Evolutionary conservation across 2,113 vertebrate genomes (phyloP), one percentile per base, ranked within the genome.

Genomic region (Psittacus erithacus): DNA sequence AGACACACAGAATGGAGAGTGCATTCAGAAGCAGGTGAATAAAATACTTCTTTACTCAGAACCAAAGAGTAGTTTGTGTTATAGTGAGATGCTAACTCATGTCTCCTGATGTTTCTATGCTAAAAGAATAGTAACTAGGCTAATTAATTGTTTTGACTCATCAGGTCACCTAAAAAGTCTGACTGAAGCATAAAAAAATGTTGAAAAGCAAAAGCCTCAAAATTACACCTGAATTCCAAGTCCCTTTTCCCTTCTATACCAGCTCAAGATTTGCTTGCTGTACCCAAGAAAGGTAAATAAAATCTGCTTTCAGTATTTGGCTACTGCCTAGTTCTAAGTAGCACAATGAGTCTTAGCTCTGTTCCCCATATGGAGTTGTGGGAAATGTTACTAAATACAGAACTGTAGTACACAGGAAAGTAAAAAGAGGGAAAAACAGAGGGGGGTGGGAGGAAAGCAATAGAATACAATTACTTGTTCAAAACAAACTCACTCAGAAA

Each of bases 381-480:
- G 49, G n/a, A 88, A 77, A 86, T 35, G 27, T 41, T 80, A 52
- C 59, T 73, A 88, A 77, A 47, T 52, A 52, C 6, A 80, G 59
- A 90, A 46, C 20, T 43, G 20, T 35, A 69, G 20, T 73, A 90
- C 90, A 69, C 5, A 44, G 33, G 16, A 62, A 82, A 92, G 35
- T 35, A 74, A 65, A 82, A 82, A 73, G 14, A 82, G 10, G 29
- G 4, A 3, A 47, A 53, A 75, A 41, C 4, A 38, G 22, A 84
- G 52, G 16, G 1, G 4, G 3, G 17, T 59, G 24, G 1, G 4
- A 4, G 13, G 38, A 77, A 52, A 3, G 1, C 1, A 3, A 6
- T 46, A 33, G 27, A 25, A 65, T 47, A 35, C 7, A 88, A 44
- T 71, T 49, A 63, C 28, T 75, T 67, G 13, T 10, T 82, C 47